These are phyloP conservation scores for Lateolabrax maculatus DNA, from an alignment of 2,797 vertebrate genomes.

Conservation along the genomic window DNA sequence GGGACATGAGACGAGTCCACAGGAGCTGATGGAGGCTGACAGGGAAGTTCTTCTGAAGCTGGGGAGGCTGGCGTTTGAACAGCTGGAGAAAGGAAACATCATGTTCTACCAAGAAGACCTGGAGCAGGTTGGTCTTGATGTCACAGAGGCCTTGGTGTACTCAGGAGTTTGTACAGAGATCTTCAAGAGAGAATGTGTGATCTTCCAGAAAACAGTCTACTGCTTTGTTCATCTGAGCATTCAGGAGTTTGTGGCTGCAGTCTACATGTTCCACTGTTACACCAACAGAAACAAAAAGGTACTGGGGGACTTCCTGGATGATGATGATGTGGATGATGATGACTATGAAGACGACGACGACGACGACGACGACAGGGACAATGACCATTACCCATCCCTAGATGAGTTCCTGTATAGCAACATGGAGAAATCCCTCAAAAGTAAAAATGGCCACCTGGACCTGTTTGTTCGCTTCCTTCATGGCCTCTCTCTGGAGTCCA, in stretches of 20 bases:
- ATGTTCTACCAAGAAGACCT: slow-evolving; percentile 1
- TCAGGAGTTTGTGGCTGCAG: too few relatives aligned
- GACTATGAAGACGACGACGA: too few relatives aligned
- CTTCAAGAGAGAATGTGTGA: too few relatives aligned
- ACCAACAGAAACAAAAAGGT: neutral
- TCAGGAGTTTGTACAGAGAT: neutral
- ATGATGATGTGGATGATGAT: too few relatives aligned
- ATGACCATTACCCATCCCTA: neutral
- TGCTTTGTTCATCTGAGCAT: too few relatives aligned
- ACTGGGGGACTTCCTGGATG: neutral
- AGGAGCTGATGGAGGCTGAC: slow-evolving; percentile 7
- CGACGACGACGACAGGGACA: too few relatives aligned
- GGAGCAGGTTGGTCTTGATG: neutral
- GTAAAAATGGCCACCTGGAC: slow-evolving; percentile 19
- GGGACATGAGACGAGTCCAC: neutral
- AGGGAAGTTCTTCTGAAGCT: slow-evolving; percentile 18
- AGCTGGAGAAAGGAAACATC: neutral
- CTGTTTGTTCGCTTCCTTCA: slow-evolving; percentile 28
- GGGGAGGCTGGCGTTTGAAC: slow-evolving; percentile 16
- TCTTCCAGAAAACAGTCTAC: too few relatives aligned
- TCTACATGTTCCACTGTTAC: neutral
- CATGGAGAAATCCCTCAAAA: neutral
- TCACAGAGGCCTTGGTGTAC: neutral
- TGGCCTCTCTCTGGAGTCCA: neutral
- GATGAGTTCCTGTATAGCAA: neutral